phyloP scores from a whole-genome alignment of 2,113 vertebrate genomes.

The Equus quagga region DNA sequence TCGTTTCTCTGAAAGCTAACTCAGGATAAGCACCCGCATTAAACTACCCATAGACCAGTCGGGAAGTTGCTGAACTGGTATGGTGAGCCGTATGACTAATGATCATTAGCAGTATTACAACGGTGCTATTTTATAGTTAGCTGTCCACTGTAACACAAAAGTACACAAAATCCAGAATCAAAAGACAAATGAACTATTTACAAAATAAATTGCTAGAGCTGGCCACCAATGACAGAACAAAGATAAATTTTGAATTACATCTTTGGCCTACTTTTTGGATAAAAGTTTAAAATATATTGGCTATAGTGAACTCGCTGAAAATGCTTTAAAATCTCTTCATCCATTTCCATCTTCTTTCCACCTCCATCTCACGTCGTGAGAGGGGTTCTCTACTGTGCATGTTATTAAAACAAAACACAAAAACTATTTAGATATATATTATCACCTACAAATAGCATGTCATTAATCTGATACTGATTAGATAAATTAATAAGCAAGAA shows the following conservation, averaged over 20 bases:
- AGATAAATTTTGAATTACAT: not conserved
- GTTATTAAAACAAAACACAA: not conserved
- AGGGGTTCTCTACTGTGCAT: not conserved
- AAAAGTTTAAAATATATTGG: not conserved
- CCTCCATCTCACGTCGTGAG: not conserved
- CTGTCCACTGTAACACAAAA: not conserved
- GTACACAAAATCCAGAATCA: not conserved
- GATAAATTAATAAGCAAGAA: not conserved
- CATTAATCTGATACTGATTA: not conserved
- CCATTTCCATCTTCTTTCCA: not conserved
- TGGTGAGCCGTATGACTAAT: not conserved
- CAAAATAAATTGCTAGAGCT: not conserved
- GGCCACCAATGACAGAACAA: not conserved
- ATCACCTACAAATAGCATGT: not conserved
- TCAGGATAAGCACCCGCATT: not conserved
- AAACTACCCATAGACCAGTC: not conserved
- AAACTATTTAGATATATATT: not conserved
- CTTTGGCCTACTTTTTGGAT: not conserved
- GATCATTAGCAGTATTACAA: not conserved
- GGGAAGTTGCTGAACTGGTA: not conserved
- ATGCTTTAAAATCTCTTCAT: not conserved
- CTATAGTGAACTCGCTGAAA: not conserved
- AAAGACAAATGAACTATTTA: not conserved
- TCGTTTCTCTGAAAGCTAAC: not conserved
- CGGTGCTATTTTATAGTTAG: not conserved